Conservation (phyloP, 2,888 invertebrate genomes). For the Lottia scabra region DNA sequence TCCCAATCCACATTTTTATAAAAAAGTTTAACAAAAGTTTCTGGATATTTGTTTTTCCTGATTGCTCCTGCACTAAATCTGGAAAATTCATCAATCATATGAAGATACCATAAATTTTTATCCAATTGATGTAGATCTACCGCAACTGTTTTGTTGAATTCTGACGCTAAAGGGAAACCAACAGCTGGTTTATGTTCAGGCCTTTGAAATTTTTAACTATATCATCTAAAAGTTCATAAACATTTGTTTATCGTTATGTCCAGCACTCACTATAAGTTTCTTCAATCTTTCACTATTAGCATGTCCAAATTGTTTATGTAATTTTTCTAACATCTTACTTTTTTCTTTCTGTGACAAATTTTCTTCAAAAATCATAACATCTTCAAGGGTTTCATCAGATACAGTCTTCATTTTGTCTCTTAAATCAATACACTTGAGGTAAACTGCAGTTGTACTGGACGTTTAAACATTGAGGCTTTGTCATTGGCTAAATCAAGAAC, state of each 20-base stretch:
- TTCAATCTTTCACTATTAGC: not conserved
- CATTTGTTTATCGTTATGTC: slow-evolving; percentile 9
- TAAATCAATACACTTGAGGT: slow-evolving; percentile 19
- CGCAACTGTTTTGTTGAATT: slow-evolving; percentile 23
- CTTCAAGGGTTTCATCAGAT: not conserved
- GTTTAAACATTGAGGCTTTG: slow-evolving; percentile 19
- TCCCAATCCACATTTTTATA: slow-evolving; percentile 19
- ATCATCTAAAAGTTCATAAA: slow-evolving; percentile 1
- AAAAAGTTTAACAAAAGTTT: slow-evolving; percentile 23
- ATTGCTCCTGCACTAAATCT: slow-evolving; percentile 25
- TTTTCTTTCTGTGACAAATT: slow-evolving; percentile 2
- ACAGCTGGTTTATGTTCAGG: slow-evolving; percentile 20
- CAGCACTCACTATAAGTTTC: not conserved
- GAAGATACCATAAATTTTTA: slow-evolving; percentile 20
- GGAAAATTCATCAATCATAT: slow-evolving; percentile 26
- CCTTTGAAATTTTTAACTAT: not conserved
- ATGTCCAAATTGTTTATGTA: slow-evolving; percentile 7
- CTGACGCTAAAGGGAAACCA: slow-evolving; percentile 11
- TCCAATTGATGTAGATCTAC: slow-evolving; percentile 23
- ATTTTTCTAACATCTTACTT: not conserved
- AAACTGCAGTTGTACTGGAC: slow-evolving; percentile 18
- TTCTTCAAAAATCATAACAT: not conserved
- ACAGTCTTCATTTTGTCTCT: not conserved
- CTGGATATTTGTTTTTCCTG: slow-evolving; percentile 13
- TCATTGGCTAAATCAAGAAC: slow-evolving; percentile 17